Evolutionary conservation across 2,113 vertebrate species (phyloP), one percentile per base, ranked within the genome.

Genomic region (Rhinopithecus roxellana): DNA sequence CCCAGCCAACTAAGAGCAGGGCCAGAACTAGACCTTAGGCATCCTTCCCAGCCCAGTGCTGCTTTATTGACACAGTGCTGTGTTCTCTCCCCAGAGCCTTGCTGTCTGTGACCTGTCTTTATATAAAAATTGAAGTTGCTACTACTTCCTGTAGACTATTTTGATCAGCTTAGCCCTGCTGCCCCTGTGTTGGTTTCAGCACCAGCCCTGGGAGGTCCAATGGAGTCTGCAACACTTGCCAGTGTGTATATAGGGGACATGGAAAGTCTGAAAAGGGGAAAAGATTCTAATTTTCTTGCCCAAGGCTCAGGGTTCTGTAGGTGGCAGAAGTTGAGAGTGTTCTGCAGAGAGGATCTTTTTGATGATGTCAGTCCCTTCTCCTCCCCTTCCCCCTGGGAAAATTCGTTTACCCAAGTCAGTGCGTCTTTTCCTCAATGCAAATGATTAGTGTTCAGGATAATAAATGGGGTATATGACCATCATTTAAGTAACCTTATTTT

Each of bases 201-300:
- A 69, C 45, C 35, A 83, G 64, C 35, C 35, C 43, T 90, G n/a
- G 70, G 64, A 77, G 57, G 35, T 18, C 52, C 35, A 86, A 1
- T 69, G 35, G 64, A 20, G 18, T 88, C 40, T 85, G 55, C 52
- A 90, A 10, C 80, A 92, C 25, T 90, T 84, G 77, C 32, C n/a
- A 84, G 23, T 72, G 45, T 82, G 40, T 90, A 82, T 69, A 6
- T n/a, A 83, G 57, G 27, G 94, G 87, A 85, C 6, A 92, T 38
- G 17, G 75, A 90, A 89, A 93, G 64, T 92, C 75, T 96, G 87
- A 38, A 92, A 82, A 77, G 16, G 75, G 75, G 50, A 94, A 94
- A 78, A 50, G 16, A 90, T 93, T 90, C 35, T 52, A 50, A 88
- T 90, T 97, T 97, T 96, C 74, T 93, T 92, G 30, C 57, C 38